Evolutionary conservation across 2,888 invertebrate genomes (phyloP).

Genomic region (Luffia ferchaultella): DNA sequence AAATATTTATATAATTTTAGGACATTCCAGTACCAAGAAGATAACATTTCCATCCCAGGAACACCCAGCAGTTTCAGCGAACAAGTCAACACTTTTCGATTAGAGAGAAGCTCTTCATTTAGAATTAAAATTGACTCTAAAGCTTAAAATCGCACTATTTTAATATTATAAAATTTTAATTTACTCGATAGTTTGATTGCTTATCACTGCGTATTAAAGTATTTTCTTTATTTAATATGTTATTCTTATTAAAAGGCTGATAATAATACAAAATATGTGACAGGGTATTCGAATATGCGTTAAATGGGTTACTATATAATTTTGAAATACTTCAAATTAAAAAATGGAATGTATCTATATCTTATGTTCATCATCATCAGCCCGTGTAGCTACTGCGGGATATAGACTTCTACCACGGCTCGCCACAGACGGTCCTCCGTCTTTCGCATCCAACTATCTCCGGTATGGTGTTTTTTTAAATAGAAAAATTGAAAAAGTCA

Average conservation of each 20-base stretch:
- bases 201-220: too few relatives aligned
- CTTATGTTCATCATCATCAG: not conserved
- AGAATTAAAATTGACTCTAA: conserved; percentile 21
- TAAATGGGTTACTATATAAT: not conserved
- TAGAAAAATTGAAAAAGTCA: too few relatives aligned
- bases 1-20: not conserved
- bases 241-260: not conserved
- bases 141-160: not conserved
- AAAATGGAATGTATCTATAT: not conserved
- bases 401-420: too few relatives aligned
- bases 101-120: conserved; percentile 44
- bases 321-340: not conserved
- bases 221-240: too few relatives aligned
- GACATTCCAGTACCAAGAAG: not conserved
- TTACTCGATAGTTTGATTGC: too few relatives aligned
- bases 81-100: conserved; percentile 36
- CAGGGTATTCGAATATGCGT: not conserved
- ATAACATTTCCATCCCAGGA: conserved; percentile 27
- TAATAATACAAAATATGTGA: not conserved
- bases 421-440: too few relatives aligned
- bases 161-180: not conserved
- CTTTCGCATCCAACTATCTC: too few relatives aligned
- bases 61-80: conserved; percentile 38
- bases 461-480: too few relatives aligned
- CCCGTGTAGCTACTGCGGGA: too few relatives aligned